Percentiles rank a stretch among this genome's conserved stretches.
Evolutionary conservation across 2,113 vertebrate species (phyloP).

Genomic region (Crypturellus undulatus): DNA sequence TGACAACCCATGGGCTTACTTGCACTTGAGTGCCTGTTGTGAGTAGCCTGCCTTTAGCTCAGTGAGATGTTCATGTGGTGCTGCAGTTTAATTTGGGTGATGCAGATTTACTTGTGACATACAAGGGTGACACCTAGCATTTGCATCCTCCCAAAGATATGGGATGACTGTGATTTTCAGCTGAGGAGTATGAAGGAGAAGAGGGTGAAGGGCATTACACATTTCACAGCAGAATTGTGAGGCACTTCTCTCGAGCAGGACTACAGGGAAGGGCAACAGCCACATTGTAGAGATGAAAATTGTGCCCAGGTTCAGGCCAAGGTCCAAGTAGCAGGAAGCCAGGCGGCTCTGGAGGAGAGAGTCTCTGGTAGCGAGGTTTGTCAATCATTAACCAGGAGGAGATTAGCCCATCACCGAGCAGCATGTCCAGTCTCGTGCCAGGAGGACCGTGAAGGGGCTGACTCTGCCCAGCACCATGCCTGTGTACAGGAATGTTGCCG

Average conservation of each 20-base stretch:
- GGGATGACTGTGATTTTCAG: neutral
- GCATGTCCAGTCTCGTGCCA: neutral
- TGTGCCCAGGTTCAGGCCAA: neutral
- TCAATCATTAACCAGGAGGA: conserved; percentile 4
- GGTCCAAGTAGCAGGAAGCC: neutral
- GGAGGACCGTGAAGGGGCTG: neutral
- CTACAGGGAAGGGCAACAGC: fast-evolving
- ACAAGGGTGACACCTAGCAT: neutral
- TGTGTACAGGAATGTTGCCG: neutral
- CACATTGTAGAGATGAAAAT: fast-evolving
- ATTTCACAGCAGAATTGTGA: neutral
- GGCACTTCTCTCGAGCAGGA: fast-evolving
- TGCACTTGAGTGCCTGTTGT: too few relatives aligned
- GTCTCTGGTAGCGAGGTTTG: neutral
- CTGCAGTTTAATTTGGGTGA: too few relatives aligned
- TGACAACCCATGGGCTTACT: neutral
- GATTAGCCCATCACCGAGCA: neutral
- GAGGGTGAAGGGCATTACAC: fast-evolving
- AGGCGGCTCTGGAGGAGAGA: neutral
- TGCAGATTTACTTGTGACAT: too few relatives aligned
- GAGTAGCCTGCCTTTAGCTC: neutral
- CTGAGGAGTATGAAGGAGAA: neutral
- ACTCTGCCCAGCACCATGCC: too few relatives aligned
- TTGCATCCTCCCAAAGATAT: neutral
- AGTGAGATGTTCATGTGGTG: neutral